Conservation (phyloP, 2,888 invertebrate genomes). For the Mystacides longicornis region DNA sequence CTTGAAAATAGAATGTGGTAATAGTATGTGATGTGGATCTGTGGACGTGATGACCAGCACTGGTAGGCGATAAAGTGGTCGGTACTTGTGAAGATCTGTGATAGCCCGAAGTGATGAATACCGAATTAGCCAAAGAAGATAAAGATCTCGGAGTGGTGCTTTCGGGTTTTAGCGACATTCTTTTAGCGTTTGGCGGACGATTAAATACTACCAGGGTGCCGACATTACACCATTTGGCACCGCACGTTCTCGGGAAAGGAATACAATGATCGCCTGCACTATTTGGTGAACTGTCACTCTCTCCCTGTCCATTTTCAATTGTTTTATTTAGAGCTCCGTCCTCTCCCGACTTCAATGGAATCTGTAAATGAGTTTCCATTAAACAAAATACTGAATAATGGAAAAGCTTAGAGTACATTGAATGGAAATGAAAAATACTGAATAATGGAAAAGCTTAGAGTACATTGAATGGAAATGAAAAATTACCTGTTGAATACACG, state of each 20-base stretch:
- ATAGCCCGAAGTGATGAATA: slow-evolving; percentile 38
- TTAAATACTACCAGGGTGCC: slow-evolving; percentile 83
- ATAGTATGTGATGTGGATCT: slow-evolving; percentile 55
- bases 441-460: neutral
- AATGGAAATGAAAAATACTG: neutral
- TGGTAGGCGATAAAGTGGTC: slow-evolving; percentile 46
- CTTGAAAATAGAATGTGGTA: slow-evolving; percentile 74
- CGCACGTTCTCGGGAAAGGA: slow-evolving; percentile 90
- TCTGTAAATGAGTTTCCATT: slow-evolving; percentile 32
- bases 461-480: slow-evolving; percentile 3
- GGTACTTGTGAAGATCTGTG: slow-evolving; percentile 45
- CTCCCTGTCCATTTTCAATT: slow-evolving; percentile 42
- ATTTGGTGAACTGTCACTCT: slow-evolving; percentile 33
- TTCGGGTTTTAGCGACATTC: slow-evolving; percentile 63
- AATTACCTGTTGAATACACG: slow-evolving; percentile 44
- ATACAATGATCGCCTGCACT: slow-evolving; percentile 69
- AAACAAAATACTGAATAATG: neutral
- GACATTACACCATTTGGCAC: slow-evolving; percentile 85
- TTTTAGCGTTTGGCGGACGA: slow-evolving; percentile 60
- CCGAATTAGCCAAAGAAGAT: slow-evolving; percentile 41
- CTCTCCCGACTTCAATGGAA: slow-evolving; percentile 50
- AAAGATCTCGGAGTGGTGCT: slow-evolving; percentile 63
- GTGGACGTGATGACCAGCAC: slow-evolving; percentile 43
- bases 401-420: neutral
- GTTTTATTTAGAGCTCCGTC: slow-evolving; percentile 40